phyloP scores from a whole-genome alignment of 2,113 vertebrate species.

The Sinocyclocheilus anophthalmus region DNA sequence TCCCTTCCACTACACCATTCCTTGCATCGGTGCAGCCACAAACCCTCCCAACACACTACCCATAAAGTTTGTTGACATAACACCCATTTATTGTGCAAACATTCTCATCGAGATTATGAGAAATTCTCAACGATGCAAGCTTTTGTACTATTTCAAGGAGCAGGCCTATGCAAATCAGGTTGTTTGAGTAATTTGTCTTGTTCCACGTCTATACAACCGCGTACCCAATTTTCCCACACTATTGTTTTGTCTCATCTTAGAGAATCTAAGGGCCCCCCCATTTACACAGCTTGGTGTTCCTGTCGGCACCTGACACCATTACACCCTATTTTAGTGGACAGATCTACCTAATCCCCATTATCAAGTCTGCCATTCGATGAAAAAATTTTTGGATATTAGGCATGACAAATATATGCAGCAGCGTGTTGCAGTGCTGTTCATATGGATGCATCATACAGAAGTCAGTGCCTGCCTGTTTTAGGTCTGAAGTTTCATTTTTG shows the following conservation, averaged over 20 bases:
- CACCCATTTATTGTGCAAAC: not conserved
- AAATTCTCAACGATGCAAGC: not conserved
- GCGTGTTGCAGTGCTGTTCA: not conserved
- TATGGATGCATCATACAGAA: constrained; percentile 18
- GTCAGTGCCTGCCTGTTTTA: not conserved
- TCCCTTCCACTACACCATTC: too few relatives aligned
- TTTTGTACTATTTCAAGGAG: not conserved
- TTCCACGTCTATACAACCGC: too few relatives aligned
- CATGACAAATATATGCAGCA: constrained; percentile 32
- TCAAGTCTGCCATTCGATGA: constrained; percentile 42
- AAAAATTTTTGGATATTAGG: too few relatives aligned
- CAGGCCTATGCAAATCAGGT: not conserved
- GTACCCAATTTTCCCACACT: too few relatives aligned
- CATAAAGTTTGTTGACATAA: too few relatives aligned
- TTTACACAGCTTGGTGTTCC: too few relatives aligned
- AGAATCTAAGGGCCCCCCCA: too few relatives aligned
- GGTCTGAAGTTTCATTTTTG: constrained; percentile 39
- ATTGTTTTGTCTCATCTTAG: too few relatives aligned
- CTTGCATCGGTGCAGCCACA: too few relatives aligned
- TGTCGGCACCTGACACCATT: not conserved
- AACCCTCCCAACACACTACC: too few relatives aligned
- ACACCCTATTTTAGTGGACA: constrained; percentile 30
- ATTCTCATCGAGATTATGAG: not conserved
- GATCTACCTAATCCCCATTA: constrained; percentile 42
- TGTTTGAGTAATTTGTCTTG: not conserved